phyloP scores from a whole-genome alignment of 2,113 vertebrate genomes.

The Gavia stellata region DNA sequence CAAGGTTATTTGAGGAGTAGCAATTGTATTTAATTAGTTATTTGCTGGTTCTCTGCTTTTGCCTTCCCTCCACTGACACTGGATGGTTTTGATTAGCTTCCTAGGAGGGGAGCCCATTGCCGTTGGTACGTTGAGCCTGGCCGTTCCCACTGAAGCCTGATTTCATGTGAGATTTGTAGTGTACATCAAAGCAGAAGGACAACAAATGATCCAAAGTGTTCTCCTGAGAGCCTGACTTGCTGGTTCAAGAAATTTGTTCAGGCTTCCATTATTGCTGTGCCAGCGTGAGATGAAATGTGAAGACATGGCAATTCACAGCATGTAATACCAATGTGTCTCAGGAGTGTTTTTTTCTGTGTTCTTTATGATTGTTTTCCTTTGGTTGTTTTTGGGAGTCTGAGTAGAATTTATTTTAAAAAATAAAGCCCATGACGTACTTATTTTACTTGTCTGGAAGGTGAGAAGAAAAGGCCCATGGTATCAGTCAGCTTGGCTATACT shows the following conservation, averaged over 20 bases:
- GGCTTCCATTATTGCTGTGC: neutral
- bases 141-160: neutral
- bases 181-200: slow-evolving; percentile 2
- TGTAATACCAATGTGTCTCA: neutral
- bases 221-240: neutral
- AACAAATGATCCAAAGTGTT: neutral
- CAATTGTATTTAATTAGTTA: neutral
- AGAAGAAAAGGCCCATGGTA: neutral
- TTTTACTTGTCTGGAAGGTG: neutral
- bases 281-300: neutral
- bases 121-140: neutral
- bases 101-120: neutral
- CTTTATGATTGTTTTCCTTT: neutral
- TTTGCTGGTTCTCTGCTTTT: neutral
- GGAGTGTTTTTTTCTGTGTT: neutral
- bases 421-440: neutral
- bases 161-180: neutral
- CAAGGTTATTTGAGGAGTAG: neutral
- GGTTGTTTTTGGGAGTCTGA: neutral
- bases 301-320: neutral
- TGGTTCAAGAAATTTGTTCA: neutral
- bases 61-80: neutral
- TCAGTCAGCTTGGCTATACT: neutral
- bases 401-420: neutral
- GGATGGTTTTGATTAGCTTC: slow-evolving; percentile 36